Evolutionary conservation across 2,797 vertebrate genomes (phyloP).

Genomic region (Leptatherina wallacei): DNA sequence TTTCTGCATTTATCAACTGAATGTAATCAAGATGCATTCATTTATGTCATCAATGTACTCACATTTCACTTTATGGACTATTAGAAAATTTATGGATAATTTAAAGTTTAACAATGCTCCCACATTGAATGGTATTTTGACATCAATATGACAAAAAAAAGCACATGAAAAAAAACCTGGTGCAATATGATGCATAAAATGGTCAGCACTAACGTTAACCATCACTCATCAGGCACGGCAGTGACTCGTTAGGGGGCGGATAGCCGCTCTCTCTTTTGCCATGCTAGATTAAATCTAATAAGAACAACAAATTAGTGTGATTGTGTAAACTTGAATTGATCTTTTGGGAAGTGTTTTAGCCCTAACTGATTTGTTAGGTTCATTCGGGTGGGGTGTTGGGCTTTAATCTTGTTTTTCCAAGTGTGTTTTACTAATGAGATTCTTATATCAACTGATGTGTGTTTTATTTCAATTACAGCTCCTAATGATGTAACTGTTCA

Average conservation of each 20-base stretch:
- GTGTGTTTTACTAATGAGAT: background rate
- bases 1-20: too few species aligned
- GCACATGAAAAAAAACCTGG: background rate
- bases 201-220: background rate
- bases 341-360: background rate
- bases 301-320: background rate
- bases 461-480: background rate
- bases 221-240: background rate
- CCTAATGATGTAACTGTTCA: background rate
- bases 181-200: background rate
- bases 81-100: background rate
- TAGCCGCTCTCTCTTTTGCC: background rate
- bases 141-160: background rate
- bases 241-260: background rate
- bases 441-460: background rate
- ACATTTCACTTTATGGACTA: background rate
- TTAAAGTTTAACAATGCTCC: background rate
- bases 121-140: background rate
- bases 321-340: slow-evolving; percentile 6
- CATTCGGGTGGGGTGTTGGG: background rate
- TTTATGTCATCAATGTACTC: background rate
- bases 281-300: background rate
- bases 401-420: background rate
- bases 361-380: background rate
- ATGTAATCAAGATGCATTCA: too few species aligned